These are phyloP conservation scores for Kryptolebias ocellatus DNA, from an alignment of 2,797 vertebrate species.

Conservation along the genomic window DNA sequence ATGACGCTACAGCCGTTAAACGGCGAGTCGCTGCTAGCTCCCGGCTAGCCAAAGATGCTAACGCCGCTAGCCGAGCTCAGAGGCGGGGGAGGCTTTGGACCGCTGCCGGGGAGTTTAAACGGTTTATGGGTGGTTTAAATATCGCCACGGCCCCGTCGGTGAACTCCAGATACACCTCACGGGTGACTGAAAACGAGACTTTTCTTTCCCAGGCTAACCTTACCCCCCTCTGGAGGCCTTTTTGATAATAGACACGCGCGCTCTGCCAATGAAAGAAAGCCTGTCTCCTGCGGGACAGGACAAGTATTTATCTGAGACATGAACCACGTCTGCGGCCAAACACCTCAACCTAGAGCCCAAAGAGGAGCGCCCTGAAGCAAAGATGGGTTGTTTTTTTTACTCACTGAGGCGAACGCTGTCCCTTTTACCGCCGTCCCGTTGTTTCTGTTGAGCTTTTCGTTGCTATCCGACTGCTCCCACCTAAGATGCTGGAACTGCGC, in stretches of 20 bases:
- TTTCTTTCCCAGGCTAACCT: slow-evolving; percentile 29
- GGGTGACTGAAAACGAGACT: slow-evolving; percentile 30
- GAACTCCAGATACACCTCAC: neutral
- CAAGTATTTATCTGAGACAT: slow-evolving; percentile 17
- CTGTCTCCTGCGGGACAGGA: slow-evolving; percentile 24
- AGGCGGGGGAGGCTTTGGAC: too few species aligned
- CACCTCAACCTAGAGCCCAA: neutral
- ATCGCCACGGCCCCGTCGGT: fast-evolving
- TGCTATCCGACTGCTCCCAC: slow-evolving; percentile 49
- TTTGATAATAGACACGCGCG: slow-evolving; percentile 53
- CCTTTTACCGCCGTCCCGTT: slow-evolving; percentile 44
- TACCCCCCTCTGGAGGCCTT: slow-evolving; percentile 76
- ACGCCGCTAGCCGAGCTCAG: neutral
- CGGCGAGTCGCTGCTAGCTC: slow-evolving; percentile 48
- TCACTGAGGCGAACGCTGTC: slow-evolving; percentile 52
- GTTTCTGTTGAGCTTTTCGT: slow-evolving; percentile 53
- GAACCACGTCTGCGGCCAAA: slow-evolving; percentile 8
- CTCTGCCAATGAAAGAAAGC: slow-evolving; percentile 29
- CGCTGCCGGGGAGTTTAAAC: neutral
- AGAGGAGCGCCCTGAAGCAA: neutral
- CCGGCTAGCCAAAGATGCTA: slow-evolving; percentile 45
- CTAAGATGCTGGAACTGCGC: slow-evolving; percentile 47
- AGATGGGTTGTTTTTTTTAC: slow-evolving; percentile 28
- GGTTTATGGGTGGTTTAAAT: neutral
- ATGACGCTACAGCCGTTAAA: slow-evolving; percentile 1